These are phyloP conservation scores for Melangyna quadrimaculata DNA, from an alignment of 2,888 invertebrate genomes.

Conservation along the genomic window DNA sequence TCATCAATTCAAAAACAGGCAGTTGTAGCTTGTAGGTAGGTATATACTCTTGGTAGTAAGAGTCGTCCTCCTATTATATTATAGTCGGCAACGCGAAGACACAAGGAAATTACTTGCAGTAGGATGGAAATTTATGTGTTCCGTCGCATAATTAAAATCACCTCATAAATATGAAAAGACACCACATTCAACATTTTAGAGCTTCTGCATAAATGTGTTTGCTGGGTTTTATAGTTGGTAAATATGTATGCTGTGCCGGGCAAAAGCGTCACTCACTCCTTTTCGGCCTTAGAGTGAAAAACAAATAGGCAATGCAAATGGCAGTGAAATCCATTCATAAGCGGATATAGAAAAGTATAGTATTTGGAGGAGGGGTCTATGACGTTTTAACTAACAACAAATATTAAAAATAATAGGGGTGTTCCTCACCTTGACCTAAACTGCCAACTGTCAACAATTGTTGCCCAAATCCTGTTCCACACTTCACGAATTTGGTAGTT, in stretches of 20 bases:
- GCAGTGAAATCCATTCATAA: neutral
- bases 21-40: too few species aligned
- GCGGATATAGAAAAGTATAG: neutral
- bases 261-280: conserved; percentile 18
- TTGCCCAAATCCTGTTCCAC: too few species aligned
- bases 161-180: conserved; percentile 69
- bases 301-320: neutral
- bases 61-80: neutral
- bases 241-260: neutral
- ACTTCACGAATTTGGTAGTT: too few species aligned
- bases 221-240: conserved; percentile 18
- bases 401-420: too few species aligned
- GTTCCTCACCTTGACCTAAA: too few species aligned
- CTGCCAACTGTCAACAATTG: too few species aligned
- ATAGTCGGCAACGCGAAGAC: conserved; percentile 23
- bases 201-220: conserved; percentile 13
- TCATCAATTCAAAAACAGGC: conserved; percentile 1
- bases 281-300: neutral
- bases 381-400: neutral
- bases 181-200: conserved; percentile 51
- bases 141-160: conserved; percentile 71
- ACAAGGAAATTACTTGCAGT: conserved; percentile 64
- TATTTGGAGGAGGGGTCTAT: neutral
- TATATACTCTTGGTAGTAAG: neutral
- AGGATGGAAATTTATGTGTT: conserved; percentile 65